Base-by-base conservation (phyloP, 2,888 invertebrate species). In the Aphodius sticticus region DNA sequence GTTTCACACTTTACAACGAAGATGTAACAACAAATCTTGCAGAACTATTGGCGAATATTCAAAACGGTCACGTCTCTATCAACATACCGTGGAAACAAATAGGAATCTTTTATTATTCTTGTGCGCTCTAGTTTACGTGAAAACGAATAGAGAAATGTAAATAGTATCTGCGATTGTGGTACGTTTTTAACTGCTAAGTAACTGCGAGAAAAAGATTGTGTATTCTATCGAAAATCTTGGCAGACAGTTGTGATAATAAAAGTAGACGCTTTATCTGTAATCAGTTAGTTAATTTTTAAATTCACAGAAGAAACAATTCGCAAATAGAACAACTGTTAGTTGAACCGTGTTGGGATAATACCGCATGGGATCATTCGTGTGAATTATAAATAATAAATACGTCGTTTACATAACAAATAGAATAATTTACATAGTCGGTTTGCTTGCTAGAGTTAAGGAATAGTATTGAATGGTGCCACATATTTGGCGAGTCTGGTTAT, bases 1-100 rank as follows among this genome's bases (percentile, higher is more conserved):
- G 53, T 53, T 53, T 53, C 53, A 53, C 53, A 53, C 53, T 53
- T 9, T 53, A 53, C 53, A 53, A 53, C 53, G 53, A 53, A 53
- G 53, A 53, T 53, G 53, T 53, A 53, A 53, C 53, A 53, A 53
- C 53, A 53, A 53, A 53, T 53, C 53, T 53, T 53, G 53, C 53
- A 7, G 9, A 12, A 12, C 9, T 12, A 53, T 53, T 53, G 9
- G 53, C 53, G 9, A 12, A 53, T 53, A 53, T 53, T 53, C 12
- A 53, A 53, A 53, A 53, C 53, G 53, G 53, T 53, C 53, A 53
- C 53, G 53, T 53, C 53, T 53, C 53, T 53, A 53, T 53, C 53
- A 53, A 53, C 53, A 53, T 9, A 53, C 53, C 53, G 53, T 7
- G 53, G 12, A 53, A 53, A 53, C 53, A 53, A 53, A 53, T 53